Conservation (phyloP, 2,888 invertebrate species). For the Quadroppia sp. region DNA sequence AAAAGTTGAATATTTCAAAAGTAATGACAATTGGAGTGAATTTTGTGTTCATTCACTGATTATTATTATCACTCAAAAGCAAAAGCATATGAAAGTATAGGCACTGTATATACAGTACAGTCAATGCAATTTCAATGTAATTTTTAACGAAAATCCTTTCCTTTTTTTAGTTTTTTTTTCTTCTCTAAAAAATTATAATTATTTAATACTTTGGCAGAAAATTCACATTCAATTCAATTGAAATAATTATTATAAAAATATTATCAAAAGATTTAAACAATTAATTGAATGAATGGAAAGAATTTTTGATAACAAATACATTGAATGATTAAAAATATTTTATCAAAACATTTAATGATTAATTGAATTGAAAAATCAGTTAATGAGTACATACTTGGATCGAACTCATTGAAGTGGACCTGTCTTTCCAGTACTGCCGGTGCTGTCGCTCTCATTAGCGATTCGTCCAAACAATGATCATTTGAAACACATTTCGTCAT, state of each 20-base stretch:
- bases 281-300: neutral
- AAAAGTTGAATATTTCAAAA: too few species aligned
- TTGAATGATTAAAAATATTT: neutral
- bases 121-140: too few species aligned
- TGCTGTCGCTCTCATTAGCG: neutral
- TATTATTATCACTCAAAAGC: too few species aligned
- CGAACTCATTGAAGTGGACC: constrained; percentile 5
- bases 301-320: neutral
- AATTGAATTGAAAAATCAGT: neutral
- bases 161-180: too few species aligned
- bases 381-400: constrained; percentile 29
- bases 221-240: neutral
- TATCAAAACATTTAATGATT: too few species aligned
- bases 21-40: too few species aligned
- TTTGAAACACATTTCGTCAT: constrained; percentile 25
- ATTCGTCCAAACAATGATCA: neutral
- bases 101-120: too few species aligned
- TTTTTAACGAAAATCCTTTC: neutral
- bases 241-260: neutral
- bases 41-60: too few species aligned
- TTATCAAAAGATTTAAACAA: constrained; percentile 8
- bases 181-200: too few species aligned
- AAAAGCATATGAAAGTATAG: too few species aligned
- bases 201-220: neutral
- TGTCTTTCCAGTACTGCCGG: neutral